Evolutionary conservation across 2,113 vertebrate species (phyloP), one percentile per base, ranked within the genome.

Genomic region (Ictalurus furcatus): DNA sequence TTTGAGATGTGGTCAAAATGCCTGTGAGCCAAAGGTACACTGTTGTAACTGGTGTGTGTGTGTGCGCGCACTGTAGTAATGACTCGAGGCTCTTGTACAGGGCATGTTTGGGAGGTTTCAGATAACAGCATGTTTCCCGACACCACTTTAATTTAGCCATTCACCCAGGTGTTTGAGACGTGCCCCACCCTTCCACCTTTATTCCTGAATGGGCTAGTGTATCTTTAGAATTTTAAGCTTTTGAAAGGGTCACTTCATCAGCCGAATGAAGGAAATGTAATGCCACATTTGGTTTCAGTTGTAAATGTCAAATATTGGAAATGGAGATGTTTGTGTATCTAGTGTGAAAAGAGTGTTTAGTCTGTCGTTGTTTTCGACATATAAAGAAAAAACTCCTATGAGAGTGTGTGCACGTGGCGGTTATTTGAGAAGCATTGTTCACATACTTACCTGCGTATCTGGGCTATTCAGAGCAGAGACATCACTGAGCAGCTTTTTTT

Each of bases 91-190:
- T 90, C 44, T 67, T 87, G n/a, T 73, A 79, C 82, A 88, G 30
- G 17, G 23, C 61, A 37, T 44, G 17, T n/a, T 11, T 58, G 30
- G 80, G 86, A 59, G 79, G 74, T 59, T 91, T 91, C 82, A 89
- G 81, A 73, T 73, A 84, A 69, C 52, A 82, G 79, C 84, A 85
- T 84, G 87, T 84, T 88, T 56, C 79, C 56, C 28, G 58, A 88
- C 56, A 83, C 37, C 23, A 23, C 86, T 79, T 71, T 67, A 82
- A 74, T 78, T 61, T 16, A 11, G 73, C 56, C 34, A 0, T 52
- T 84, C 58, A 40, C 80, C 58, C 71, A 67, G 84, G 16, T 67
- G 67, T 76, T 28, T 61, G 79, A 86, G 63, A 37, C 85, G 3
- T 80, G 13, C 0, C 34, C 30, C 52, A 84, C 34, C 9, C 74